Base-by-base conservation (phyloP, 1,140 invertebrate species). In the Macrobrachium rosenbergii region DNA sequence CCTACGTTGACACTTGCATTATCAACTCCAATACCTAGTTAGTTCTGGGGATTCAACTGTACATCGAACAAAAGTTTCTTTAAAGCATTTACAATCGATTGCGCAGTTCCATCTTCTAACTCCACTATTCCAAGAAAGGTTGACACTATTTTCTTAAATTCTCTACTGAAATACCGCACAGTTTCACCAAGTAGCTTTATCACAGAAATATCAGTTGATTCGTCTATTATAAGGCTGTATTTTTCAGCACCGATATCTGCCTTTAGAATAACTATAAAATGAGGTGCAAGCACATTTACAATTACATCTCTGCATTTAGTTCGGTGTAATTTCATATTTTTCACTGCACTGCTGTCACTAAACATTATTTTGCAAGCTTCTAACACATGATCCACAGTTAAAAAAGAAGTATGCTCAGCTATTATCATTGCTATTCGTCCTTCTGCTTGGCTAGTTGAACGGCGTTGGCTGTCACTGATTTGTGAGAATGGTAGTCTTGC, bases 91-190 rank as follows among this genome's bases (percentile, higher is more conserved):
- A 67, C 63, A 72, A 82, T 72, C 45, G 81, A 72, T 69, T 45
- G 16, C 52, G 45, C 64, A 7, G 14, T 82, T 45, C 81, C 81
- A 69, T 67, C 19, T 72, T 52, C 81, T 37, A 72, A 1, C 21
- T 43, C 81, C 2, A 67, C 23, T 17, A 82, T 28, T 37, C 60
- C 23, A 23, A 82, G 60, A 67, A 28, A 82, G n/a, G 79, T 82
- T 21, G 37, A 62, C 17, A 60, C 78, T 59, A 80, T 80, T 62
- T 80, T 82, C 43, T 72, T 14, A 6, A 16, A 72, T 72, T 82
- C n/a, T n/a, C n/a, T n/a, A n/a, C n/a, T n/a, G n/a, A 82, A 82
- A 72, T 72, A 82, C 45, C 81, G 12, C 28, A 82, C 58, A 60
- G 58, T 72, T 59, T 23, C 81, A 82, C 28, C 64, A 72, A 72